Percentiles rank a stretch among this genome's conserved stretches.
Conservation (phyloP, 2,797 vertebrate genomes). For the Pipistrellus kuhlii region DNA sequence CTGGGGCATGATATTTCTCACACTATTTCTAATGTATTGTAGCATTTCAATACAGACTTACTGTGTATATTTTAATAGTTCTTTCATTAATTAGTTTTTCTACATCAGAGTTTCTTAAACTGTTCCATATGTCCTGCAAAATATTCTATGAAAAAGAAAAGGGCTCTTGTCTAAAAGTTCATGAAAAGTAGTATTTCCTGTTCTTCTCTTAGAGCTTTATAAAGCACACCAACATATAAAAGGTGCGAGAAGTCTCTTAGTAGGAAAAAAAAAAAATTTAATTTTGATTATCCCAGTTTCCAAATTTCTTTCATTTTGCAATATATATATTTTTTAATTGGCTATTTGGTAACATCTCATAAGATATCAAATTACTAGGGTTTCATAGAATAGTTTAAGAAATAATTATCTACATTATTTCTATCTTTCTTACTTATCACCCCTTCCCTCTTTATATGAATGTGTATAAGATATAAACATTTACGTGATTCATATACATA, state of each 20-base stretch:
- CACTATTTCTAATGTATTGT: background rate
- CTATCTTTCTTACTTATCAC: background rate
- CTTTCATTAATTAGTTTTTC: slow-evolving; percentile 19
- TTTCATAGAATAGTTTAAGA: background rate
- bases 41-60: slow-evolving; percentile 30
- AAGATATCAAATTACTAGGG: background rate
- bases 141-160: background rate
- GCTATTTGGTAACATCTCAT: background rate
- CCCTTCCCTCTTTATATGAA: background rate
- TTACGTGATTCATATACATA: background rate
- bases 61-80: background rate
- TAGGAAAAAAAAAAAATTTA: background rate
- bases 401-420: background rate
- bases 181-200: background rate
- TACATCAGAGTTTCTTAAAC: slow-evolving; percentile 27
- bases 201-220: background rate
- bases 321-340: background rate
- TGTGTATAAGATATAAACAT: background rate
- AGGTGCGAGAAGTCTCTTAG: background rate
- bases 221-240: background rate
- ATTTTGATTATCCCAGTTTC: background rate
- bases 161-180: background rate
- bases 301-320: background rate
- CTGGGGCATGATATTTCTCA: background rate
- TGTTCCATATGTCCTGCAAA: background rate